Evolutionary conservation across 2,888 invertebrate genomes (phyloP).

Genomic region (Anticlea derivata): DNA sequence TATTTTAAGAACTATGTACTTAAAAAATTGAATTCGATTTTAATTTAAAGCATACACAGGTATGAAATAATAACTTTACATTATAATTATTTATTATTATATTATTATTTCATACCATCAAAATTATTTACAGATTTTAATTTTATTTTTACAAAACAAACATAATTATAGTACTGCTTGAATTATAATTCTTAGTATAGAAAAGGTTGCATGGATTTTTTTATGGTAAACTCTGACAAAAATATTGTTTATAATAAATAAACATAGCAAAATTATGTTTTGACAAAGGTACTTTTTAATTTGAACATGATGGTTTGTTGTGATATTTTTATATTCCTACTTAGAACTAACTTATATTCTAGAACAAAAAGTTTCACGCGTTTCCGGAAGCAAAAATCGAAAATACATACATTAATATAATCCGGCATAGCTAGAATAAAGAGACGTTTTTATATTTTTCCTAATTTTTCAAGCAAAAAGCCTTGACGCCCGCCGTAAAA

Average conservation of each 20-base stretch:
- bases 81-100: too few species aligned
- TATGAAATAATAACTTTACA: too few species aligned
- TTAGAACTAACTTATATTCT: slow-evolving; percentile 28
- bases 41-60: slow-evolving; percentile 1
- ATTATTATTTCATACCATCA: neutral
- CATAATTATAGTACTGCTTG: too few species aligned
- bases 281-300: slow-evolving; percentile 23
- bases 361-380: slow-evolving; percentile 39
- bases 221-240: slow-evolving; percentile 10
- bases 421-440: slow-evolving; percentile 76
- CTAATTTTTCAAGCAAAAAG: slow-evolving; percentile 55
- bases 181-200: neutral
- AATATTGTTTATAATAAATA: slow-evolving; percentile 7
- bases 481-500: slow-evolving; percentile 53
- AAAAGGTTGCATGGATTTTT: too few species aligned
- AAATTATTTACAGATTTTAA: slow-evolving; percentile 16
- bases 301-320: slow-evolving; percentile 18
- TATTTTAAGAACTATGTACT: neutral
- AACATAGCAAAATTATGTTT: slow-evolving; percentile 17
- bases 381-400: slow-evolving; percentile 57
- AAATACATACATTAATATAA: slow-evolving; percentile 46
- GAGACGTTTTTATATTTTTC: slow-evolving; percentile 63
- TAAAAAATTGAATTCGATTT: slow-evolving; percentile 1
- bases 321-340: slow-evolving; percentile 35
- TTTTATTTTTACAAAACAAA: too few species aligned